Evolutionary conservation across 2,888 invertebrate species (phyloP), one percentile per base, ranked within the genome.

Genomic region (Megastigmus dorsalis): DNA sequence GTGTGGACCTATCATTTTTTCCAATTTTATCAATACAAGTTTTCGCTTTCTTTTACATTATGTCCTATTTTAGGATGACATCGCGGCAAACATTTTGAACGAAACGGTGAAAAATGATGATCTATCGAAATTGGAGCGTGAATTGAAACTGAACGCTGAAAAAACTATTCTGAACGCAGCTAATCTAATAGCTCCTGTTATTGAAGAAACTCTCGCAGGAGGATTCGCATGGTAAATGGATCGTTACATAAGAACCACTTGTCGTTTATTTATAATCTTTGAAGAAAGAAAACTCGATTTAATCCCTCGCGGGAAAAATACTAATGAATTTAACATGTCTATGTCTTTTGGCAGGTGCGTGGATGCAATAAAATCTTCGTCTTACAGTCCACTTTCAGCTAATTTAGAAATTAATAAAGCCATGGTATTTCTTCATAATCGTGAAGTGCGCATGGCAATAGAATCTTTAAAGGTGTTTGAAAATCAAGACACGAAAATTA

Each of bases 391-490:
- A 85, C 90, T 96, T 78, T 97, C 95, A 50, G 94, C 93, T 81
- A 98, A 95, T 89, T 89, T 97, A 79, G 97, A 97, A 89, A 93
- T 97, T 78, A 96, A 95, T 88, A 97, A 97, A 88, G 96, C 96
- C 0, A 92, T 96, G 77, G 95, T 95, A 85, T 95, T 93, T 86
- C 89, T 97, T 60, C 93, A 95, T 75, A 94, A 95, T 86, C 93
- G 94, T 77, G 94, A 96, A 84, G 91, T 96, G 65, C 90, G 89
- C 60, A 90, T 94, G 88, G 96, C 97, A 0, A 93, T 95, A 63
- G 95, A 95, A 78, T 95, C 95, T 0, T 88, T 97, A 65, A 95
- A 95, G 85, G 93, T 93, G 76, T 96, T 96, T 84, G 95, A 96
- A 86, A 95, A 95, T 84, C 94, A 95, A 80, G 95, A 95, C 66